Evolutionary conservation across 2,113 vertebrate genomes (phyloP), one percentile per base, ranked within the genome.

Genomic region (Morone chrysops): DNA sequence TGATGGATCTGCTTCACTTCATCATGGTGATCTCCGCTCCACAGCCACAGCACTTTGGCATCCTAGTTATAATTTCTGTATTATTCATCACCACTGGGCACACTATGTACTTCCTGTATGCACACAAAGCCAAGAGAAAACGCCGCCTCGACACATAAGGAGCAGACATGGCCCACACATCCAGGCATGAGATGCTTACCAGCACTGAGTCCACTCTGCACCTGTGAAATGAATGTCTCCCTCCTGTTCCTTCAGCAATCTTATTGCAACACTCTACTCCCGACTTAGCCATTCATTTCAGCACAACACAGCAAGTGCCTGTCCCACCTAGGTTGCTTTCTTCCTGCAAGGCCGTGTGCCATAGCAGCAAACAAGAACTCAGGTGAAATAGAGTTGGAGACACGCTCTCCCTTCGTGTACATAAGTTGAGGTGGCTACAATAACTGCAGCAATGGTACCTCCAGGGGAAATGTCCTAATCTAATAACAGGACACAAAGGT

Each of bases 1-100:
- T 96, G 83, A 96, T 95, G 95, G 95, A 96, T 75, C 90, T 96
- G 51, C 93, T 95, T 61, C 95, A 93, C 92, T 96, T 96, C 73
- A 84, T 95, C 47, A 94, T 93, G 67, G 91, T 96, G 82, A 94
- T 96, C 82, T 91, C 95, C 4, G 94, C 93, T 63, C 92, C 93
- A 4, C 89, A 95, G 88, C 94, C 82, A 0, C 94, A 96, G 72
- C 93, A 95, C 89, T 95, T 94, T 72, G 93, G 94, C 70, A 77
- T 94, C 81, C 86, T 95, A 25, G 92, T 94, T 68, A 94, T 94
- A 66, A 93, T 96, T 85, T 96, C 95, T 57, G 95, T 96, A 8
- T 83, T 96, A 25, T 96, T 96, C 89, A 95, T 96, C 87, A 94
- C 94, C 65, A 90, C 92, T 3, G 96, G 96, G 65, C 96, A 96